Base-by-base conservation (phyloP, 2,888 invertebrate genomes). In the Aspidiotus destructor region DNA sequence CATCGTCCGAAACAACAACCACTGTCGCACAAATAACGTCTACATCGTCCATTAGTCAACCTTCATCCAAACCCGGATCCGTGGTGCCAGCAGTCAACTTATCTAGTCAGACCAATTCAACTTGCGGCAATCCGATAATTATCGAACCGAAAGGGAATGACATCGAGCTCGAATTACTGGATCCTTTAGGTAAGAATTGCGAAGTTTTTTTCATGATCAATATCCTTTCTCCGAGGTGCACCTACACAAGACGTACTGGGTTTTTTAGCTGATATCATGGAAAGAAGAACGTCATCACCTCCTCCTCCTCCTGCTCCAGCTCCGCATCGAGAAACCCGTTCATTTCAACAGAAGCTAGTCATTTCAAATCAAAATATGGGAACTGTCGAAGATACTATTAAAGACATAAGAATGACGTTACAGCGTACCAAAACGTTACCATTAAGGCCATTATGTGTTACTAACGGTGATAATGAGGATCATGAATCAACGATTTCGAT, bases 361-460 rank as follows among this genome's bases (percentile, higher is more conserved):
- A 65, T 68, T 52, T 69, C 61, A 9, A 70, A 69, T 65, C 69
- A 72, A 48, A 73, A 71, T 60, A 71, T 72, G 42, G 72, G 72
- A 13, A 70, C 73, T 10, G 79, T 81, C 72, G 82, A 84, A 76
- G 84, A 88, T 73, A 87, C 88, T 53, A 85, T 89, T 75, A 88
- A 88, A 76, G 92, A 92, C 73, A 92, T 92, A 74, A 85, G 91
- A 64, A 84, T 89, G 74, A 87, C 86, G 72, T 78, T 89, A 72
- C 90, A 85, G 79, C 84, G 87, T 77, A 86, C 86, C 68, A 85
- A 85, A 77, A 82, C 84, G 16, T 77, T 85, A 71, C 84, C 85
- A 41, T 79, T 83, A 15, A 81, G 82, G 72, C 78, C 79, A 41
- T 77, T 79, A 13, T 73, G 48, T 73, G 76, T 60, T 7, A 60